Conservation (phyloP, 2,888 invertebrate species). For the Idaea aversata region DNA sequence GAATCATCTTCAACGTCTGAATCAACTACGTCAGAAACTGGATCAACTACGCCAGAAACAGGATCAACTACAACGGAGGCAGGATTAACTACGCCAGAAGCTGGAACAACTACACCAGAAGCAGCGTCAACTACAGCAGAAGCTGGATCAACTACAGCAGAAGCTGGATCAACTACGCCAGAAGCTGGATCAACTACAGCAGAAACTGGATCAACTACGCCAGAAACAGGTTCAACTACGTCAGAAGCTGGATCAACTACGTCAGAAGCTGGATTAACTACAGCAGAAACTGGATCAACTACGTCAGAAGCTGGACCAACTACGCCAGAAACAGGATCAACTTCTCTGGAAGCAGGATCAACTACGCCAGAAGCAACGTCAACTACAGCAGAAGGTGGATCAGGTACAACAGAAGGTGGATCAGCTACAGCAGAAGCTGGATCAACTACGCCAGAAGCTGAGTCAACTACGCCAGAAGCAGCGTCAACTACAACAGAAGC, state of each 20-base stretch:
- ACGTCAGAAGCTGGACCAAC: not conserved
- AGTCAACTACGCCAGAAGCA: conserved; percentile 10
- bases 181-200: conserved; percentile 12
- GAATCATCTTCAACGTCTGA: conserved; percentile 11
- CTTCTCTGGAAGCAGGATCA: conserved; percentile 7
- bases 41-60: conserved; percentile 5
- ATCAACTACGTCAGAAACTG: not conserved
- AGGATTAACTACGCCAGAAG: not conserved
- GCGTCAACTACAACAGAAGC: conserved; percentile 4
- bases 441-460: conserved; percentile 11
- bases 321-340: conserved; percentile 13
- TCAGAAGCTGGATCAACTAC: conserved; percentile 7
- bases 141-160: conserved; percentile 11
- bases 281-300: not conserved
- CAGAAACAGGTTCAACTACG: conserved; percentile 6
- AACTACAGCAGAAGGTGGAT: conserved; percentile 2
- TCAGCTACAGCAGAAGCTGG: conserved; percentile 7
- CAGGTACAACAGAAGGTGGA: conserved; percentile 15
- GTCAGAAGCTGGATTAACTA: conserved; percentile 7
- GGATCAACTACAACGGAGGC: conserved; percentile 6
- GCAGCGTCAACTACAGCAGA: conserved; percentile 14
- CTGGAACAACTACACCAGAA: conserved; percentile 6
- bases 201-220: conserved; percentile 6
- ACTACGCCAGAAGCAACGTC: conserved; percentile 7
- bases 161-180: conserved; percentile 8